Evolutionary conservation across 2,888 invertebrate genomes (phyloP).

Genomic region (Dexiosoma caninum): DNA sequence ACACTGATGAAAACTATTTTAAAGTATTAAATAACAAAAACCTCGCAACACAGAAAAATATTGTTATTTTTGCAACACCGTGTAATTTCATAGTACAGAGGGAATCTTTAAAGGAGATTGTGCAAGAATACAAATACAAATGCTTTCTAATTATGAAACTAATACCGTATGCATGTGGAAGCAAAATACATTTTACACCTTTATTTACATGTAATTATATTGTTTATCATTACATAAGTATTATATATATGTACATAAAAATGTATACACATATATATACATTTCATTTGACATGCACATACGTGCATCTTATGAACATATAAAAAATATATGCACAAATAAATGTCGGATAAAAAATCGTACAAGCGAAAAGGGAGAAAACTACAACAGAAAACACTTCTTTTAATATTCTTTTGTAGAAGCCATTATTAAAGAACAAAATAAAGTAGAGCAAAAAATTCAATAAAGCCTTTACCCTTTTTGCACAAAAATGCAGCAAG

Average conservation of each 20-base stretch:
- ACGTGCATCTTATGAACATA: too few relatives aligned
- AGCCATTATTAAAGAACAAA: conserved; percentile 13
- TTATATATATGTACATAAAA: too few relatives aligned
- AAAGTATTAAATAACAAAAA: too few relatives aligned
- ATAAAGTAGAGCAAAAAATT: not conserved
- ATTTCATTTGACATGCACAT: too few relatives aligned
- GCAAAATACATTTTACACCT: conserved; percentile 16
- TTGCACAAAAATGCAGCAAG: not conserved
- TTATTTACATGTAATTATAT: not conserved
- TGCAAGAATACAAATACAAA: too few relatives aligned
- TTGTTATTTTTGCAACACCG: too few relatives aligned
- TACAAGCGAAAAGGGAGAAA: not conserved
- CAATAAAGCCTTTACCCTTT: conserved; percentile 46
- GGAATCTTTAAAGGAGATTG: too few relatives aligned
- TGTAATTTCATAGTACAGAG: too few relatives aligned
- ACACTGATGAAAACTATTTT: too few relatives aligned
- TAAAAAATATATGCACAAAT: too few relatives aligned
- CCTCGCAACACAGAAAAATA: too few relatives aligned
- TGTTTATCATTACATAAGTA: not conserved
- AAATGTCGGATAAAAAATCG: conserved; percentile 8
- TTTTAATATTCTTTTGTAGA: conserved; percentile 46
- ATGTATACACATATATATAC: too few relatives aligned
- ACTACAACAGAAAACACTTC: conserved; percentile 40
- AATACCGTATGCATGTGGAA: not conserved
- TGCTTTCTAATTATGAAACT: not conserved